phyloP scores from a whole-genome alignment of 2,888 invertebrate species.

The Exephanes ischioxanthus region DNA sequence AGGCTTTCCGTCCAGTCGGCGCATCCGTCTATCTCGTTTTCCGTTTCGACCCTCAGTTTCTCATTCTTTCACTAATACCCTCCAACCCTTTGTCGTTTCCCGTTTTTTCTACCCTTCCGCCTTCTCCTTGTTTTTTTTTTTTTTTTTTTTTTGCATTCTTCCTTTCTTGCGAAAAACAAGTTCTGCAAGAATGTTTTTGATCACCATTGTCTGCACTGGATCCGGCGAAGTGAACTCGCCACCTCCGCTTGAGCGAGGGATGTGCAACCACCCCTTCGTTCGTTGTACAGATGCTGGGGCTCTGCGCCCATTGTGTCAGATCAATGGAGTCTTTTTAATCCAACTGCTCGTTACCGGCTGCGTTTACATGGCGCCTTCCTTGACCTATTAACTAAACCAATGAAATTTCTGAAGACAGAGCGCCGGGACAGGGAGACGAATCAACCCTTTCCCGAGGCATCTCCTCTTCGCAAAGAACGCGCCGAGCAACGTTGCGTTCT shows the following conservation, averaged over 20 bases:
- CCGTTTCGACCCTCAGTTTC: slow-evolving; percentile 39
- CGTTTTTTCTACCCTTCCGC: slow-evolving; percentile 11
- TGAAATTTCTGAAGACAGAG: slow-evolving; percentile 66
- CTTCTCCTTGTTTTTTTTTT: slow-evolving; percentile 3
- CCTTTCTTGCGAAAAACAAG: slow-evolving; percentile 45
- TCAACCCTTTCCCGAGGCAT: slow-evolving; percentile 16
- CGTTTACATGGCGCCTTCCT: slow-evolving; percentile 74
- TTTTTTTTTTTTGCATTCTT: background rate
- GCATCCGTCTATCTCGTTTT: slow-evolving; percentile 35
- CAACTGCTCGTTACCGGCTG: slow-evolving; percentile 75
- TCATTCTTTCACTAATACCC: slow-evolving; percentile 44
- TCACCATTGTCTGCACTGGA: slow-evolving; percentile 58
- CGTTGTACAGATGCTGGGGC: slow-evolving; percentile 66
- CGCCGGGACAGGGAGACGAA: background rate
- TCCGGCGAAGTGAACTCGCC: slow-evolving; percentile 32
- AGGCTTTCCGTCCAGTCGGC: slow-evolving; percentile 5
- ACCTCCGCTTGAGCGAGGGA: slow-evolving; percentile 27
- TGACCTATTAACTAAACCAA: slow-evolving; percentile 76
- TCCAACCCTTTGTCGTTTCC: slow-evolving; percentile 29
- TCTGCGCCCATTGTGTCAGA: slow-evolving; percentile 69
- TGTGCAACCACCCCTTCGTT: slow-evolving; percentile 68
- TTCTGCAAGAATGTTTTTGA: slow-evolving; percentile 60
- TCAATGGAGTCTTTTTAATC: slow-evolving; percentile 75
- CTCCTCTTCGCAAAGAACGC: slow-evolving; percentile 36
- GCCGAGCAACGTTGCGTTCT: slow-evolving; percentile 25